Conservation (phyloP, 2,797 vertebrate genomes). For the Agapornis canus region DNA sequence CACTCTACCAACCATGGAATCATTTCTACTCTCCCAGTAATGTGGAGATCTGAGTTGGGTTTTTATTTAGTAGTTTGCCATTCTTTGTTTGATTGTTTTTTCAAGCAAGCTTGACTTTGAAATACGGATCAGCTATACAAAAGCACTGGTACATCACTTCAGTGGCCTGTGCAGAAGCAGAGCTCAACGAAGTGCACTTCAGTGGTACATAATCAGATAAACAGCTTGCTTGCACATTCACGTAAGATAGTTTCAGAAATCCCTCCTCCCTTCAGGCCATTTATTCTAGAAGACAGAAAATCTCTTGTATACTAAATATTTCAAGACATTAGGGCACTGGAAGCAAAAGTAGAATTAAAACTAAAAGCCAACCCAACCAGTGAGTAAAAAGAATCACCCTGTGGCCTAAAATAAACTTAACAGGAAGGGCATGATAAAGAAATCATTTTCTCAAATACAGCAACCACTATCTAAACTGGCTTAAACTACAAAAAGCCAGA, state of each 20-base stretch:
- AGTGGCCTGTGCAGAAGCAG: background rate
- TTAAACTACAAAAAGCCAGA: background rate
- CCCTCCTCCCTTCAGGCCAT: background rate
- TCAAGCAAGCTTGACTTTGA: background rate
- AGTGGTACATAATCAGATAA: background rate
- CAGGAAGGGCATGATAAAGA: background rate
- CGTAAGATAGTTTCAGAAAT: background rate
- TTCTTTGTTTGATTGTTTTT: background rate
- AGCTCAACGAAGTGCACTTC: background rate
- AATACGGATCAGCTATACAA: background rate
- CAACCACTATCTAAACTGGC: background rate
- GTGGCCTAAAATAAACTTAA: background rate
- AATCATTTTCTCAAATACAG: background rate
- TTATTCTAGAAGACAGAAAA: background rate
- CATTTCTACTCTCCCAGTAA: background rate
- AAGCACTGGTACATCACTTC: background rate
- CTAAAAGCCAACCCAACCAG: background rate
- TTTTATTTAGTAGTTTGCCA: background rate
- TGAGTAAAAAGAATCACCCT: background rate
- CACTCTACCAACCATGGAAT: background rate
- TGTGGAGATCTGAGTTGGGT: accelerated
- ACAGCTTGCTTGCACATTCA: background rate
- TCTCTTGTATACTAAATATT: background rate
- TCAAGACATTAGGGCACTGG: background rate
- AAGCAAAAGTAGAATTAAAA: background rate